Evolutionary conservation across 2,113 vertebrate species (phyloP).

Genomic region (Anguilla japonica): DNA sequence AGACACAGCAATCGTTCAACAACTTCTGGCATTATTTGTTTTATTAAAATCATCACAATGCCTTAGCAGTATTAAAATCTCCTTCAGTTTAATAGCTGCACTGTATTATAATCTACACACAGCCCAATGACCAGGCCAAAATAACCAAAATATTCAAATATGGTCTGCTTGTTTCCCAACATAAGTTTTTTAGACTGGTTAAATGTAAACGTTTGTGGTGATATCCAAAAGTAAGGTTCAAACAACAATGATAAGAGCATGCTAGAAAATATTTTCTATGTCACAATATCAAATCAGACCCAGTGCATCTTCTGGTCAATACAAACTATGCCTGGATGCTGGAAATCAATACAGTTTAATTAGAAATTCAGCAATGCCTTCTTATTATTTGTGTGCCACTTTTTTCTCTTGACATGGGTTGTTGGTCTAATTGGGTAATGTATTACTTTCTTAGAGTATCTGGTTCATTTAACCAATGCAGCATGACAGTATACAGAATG

Average conservation of each 20-base stretch:
- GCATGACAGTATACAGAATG: background rate
- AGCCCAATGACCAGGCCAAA: too few species aligned
- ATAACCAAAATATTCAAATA: too few species aligned
- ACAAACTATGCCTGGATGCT: background rate
- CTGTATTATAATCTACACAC: background rate
- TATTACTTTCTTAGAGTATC: background rate
- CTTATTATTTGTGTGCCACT: background rate
- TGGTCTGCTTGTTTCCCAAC: too few species aligned
- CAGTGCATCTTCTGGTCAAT: background rate
- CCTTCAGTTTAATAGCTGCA: background rate
- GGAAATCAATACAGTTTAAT: background rate
- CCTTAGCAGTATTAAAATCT: background rate
- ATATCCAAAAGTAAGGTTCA: background rate
- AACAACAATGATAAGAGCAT: background rate
- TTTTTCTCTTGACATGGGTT: background rate
- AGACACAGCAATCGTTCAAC: background rate
- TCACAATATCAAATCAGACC: background rate
- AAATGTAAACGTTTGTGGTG: background rate
- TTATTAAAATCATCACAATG: background rate
- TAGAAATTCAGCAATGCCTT: background rate
- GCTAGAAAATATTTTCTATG: background rate
- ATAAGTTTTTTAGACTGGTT: background rate
- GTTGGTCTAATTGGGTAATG: constrained; percentile 9
- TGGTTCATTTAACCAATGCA: background rate
- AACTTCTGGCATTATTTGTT: background rate